Conservation (phyloP, 2,888 invertebrate species). For the Diloba caeruleocephala region DNA sequence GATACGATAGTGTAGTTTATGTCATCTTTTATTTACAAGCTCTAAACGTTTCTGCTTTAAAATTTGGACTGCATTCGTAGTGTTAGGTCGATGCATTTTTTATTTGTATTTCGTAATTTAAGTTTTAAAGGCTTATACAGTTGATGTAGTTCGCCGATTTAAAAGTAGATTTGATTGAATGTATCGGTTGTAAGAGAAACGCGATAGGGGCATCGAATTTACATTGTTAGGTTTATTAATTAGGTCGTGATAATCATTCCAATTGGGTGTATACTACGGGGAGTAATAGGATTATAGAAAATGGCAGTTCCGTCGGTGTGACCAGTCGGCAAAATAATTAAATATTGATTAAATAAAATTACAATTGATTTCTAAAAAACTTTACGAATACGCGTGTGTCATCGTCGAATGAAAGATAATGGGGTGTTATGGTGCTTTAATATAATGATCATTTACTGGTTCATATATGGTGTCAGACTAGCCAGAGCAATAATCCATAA, state of each 20-base stretch:
- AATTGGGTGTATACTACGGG: too few relatives aligned
- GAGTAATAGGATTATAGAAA: too few relatives aligned
- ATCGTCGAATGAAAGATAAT: background rate
- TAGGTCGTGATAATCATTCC: too few relatives aligned
- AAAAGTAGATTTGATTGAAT: background rate
- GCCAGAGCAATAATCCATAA: background rate
- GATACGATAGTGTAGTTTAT: background rate
- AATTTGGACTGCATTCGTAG: slow-evolving; percentile 50
- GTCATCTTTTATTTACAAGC: slow-evolving; percentile 7
- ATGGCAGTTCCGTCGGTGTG: too few relatives aligned
- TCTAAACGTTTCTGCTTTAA: slow-evolving; percentile 41
- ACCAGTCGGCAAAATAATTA: too few relatives aligned
- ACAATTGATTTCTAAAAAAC: too few relatives aligned
- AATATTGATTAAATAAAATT: too few relatives aligned
- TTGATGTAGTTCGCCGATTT: slow-evolving; percentile 20
- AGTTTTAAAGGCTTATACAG: slow-evolving; percentile 18
- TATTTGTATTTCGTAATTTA: slow-evolving; percentile 38
- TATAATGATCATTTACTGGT: too few relatives aligned
- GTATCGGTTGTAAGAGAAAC: background rate
- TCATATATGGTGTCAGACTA: too few relatives aligned
- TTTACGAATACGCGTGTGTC: background rate
- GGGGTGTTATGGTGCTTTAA: slow-evolving; percentile 1
- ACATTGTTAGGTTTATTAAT: too few relatives aligned
- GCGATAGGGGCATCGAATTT: too few relatives aligned
- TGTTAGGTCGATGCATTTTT: slow-evolving; percentile 52